Percentiles rank a stretch among this genome's conserved stretches.
phyloP scores from a whole-genome alignment of 2,888 invertebrate species.

The Spilarctia lutea region DNA sequence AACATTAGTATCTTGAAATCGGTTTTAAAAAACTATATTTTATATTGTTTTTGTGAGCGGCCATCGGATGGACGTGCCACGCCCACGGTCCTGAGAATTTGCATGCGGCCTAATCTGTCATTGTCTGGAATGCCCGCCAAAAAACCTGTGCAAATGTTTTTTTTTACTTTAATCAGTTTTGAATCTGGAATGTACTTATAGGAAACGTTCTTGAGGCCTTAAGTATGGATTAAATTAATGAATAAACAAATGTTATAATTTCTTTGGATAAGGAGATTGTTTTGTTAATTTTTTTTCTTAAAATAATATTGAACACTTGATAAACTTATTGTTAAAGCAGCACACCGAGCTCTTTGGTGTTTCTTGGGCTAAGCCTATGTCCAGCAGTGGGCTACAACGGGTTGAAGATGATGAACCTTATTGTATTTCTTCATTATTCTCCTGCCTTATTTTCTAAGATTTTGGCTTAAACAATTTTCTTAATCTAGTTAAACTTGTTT shows the following conservation, averaged over 20 bases:
- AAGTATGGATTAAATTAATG: neutral
- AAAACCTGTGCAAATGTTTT: slow-evolving; percentile 33
- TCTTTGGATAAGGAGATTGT: neutral
- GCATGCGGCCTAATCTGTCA: slow-evolving; percentile 78
- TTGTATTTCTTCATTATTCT: too few species aligned
- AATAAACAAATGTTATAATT: neutral
- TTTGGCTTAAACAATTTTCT: too few species aligned
- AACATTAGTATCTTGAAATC: slow-evolving; percentile 33
- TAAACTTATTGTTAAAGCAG: too few species aligned
- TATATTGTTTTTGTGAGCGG: slow-evolving; percentile 59
- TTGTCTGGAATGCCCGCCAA: slow-evolving; percentile 63
- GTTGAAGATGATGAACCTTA: neutral
- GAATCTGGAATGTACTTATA: neutral
- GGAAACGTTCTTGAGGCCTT: neutral
- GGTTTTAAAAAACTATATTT: slow-evolving; percentile 60
- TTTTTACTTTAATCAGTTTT: neutral
- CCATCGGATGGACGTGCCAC: slow-evolving; percentile 60
- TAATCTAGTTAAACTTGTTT: too few species aligned
- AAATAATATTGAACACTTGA: too few species aligned
- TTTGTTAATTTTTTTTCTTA: too few species aligned
- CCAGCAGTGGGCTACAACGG: too few species aligned
- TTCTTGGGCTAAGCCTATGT: too few species aligned
- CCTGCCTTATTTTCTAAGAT: too few species aligned
- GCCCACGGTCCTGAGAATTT: slow-evolving; percentile 74
- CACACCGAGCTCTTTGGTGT: neutral